phyloP scores from a whole-genome alignment of 35 echinoderm and acorn worm genomes.

The Anneissia japonica region DNA sequence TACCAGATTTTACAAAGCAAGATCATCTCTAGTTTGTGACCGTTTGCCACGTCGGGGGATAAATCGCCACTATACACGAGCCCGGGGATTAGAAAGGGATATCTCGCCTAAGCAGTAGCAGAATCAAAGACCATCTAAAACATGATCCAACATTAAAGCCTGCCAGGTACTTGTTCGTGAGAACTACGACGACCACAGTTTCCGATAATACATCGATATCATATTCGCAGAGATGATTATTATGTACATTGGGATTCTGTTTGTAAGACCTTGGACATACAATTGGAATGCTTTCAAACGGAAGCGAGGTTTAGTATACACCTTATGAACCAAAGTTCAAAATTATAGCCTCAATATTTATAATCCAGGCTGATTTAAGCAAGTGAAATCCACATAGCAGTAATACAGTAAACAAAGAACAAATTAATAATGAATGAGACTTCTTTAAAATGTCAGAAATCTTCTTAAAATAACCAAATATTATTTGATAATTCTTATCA shows the following conservation, averaged over 20 bases:
- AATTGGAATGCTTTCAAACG: background rate
- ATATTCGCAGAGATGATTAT: background rate
- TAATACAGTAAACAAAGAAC: no score
- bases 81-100: background rate
- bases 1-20: no score
- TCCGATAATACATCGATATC: background rate
- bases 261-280: background rate
- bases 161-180: background rate
- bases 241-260: background rate
- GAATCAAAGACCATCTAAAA: background rate
- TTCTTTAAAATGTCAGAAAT: no score
- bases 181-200: no score
- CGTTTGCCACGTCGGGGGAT: background rate
- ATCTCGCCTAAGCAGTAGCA: background rate
- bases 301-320: background rate
- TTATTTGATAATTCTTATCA: no score
- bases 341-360: no score
- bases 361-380: no score
- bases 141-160: background rate
- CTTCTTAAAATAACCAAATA: no score
- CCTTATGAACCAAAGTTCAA: no score
- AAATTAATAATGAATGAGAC: no score
- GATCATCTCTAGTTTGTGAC: background rate
- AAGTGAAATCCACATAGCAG: no score
- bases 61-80: background rate